These are phyloP conservation scores for Orthosia gothica DNA, from an alignment of 2,888 invertebrate genomes.

Conservation along the genomic window DNA sequence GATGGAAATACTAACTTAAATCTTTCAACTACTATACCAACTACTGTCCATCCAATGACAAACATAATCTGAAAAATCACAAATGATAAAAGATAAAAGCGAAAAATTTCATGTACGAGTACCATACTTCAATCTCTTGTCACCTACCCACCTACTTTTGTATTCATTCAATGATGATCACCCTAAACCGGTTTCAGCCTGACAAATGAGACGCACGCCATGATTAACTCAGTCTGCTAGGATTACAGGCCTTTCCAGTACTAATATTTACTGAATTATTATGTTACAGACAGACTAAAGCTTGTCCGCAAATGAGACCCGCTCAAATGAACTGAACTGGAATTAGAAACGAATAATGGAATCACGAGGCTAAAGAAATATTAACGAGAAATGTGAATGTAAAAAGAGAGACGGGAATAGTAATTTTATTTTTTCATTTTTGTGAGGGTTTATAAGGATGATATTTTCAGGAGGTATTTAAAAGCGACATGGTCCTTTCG, in stretches of 20 bases:
- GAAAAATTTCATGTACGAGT: background rate
- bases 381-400: background rate
- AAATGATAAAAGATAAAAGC: background rate
- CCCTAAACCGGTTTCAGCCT: slow-evolving; percentile 33
- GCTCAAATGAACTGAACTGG: slow-evolving; percentile 21
- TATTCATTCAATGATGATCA: slow-evolving; percentile 42
- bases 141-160: slow-evolving; percentile 4
- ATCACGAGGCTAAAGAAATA: slow-evolving; percentile 17
- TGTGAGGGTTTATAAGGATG: background rate
- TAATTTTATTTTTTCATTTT: slow-evolving; percentile 15
- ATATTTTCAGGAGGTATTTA: background rate
- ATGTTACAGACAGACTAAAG: background rate
- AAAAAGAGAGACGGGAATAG: slow-evolving; percentile 14
- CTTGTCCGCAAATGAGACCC: slow-evolving; percentile 20
- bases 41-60: background rate
- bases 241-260: slow-evolving; percentile 32
- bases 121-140: background rate
- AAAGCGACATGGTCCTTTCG: background rate
- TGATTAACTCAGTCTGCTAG: slow-evolving; percentile 45
- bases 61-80: background rate
- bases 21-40: too few relatives aligned
- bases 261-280: slow-evolving; percentile 42
- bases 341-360: slow-evolving; percentile 26
- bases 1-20: background rate
- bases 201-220: slow-evolving; percentile 55